A percentile compares a stretch with the other conserved stretches of the same genome.
Evolutionary conservation across 2,888 invertebrate species (phyloP).

Genomic region (Limenitis camilla): DNA sequence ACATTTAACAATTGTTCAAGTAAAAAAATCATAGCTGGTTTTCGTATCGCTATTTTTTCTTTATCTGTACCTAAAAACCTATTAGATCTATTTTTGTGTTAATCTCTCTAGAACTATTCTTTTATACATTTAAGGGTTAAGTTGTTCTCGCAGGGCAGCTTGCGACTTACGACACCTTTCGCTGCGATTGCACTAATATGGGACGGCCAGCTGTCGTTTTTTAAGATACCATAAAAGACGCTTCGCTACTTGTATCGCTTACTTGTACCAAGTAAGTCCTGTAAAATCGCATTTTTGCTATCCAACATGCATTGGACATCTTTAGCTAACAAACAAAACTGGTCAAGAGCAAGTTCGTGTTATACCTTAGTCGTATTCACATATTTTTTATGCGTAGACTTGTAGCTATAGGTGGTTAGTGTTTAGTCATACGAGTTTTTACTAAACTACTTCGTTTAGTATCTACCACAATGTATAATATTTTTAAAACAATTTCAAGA

Average conservation of each 20-base stretch:
- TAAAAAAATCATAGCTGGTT: too few species aligned
- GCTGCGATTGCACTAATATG: constrained; percentile 39
- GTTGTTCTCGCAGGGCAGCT: constrained; percentile 32
- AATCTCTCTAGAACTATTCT: too few species aligned
- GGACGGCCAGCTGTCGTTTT: constrained; percentile 44
- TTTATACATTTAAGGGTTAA: too few species aligned
- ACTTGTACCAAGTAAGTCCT: constrained; percentile 35
- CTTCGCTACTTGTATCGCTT: constrained; percentile 29
- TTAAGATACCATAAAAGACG: constrained; percentile 39
- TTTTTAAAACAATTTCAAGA: too few species aligned
- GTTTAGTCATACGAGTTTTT: neutral
- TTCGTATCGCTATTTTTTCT: too few species aligned
- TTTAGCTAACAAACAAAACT: constrained; percentile 29
- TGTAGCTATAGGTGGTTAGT: neutral
- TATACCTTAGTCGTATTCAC: constrained; percentile 13
- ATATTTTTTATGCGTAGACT: neutral
- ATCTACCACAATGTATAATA: too few species aligned
- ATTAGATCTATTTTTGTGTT: too few species aligned
- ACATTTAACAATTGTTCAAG: too few species aligned
- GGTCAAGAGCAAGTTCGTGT: constrained; percentile 11
- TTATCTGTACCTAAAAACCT: too few species aligned
- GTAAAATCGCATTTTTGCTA: constrained; percentile 32
- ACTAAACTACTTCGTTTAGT: too few species aligned
- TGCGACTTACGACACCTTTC: constrained; percentile 44
- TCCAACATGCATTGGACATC: constrained; percentile 28